Evolutionary conservation across 2,888 invertebrate genomes (phyloP), one percentile per base, ranked within the genome.

Genomic region (Blastobasis adustella): DNA sequence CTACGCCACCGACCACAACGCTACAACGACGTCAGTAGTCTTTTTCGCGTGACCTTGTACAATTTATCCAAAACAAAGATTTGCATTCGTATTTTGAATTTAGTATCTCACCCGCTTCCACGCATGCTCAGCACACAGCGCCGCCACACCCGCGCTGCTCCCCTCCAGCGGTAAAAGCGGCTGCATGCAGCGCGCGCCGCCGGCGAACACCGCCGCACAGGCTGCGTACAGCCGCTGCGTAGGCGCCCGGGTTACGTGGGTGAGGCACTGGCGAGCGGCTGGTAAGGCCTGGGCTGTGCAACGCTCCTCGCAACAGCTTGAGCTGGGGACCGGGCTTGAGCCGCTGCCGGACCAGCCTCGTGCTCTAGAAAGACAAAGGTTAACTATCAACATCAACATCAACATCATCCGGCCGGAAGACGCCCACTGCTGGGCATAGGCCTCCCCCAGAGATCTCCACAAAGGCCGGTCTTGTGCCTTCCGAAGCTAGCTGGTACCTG

Each of bases 121-220:
- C 0, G 94, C 94, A 79, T 98, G 97, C 66, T 95, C 95, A 6
- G 92, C 90, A 75, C 97, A 98, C 6, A 97, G 89, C 47, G 97
- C 96, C 71, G 96, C 90, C 73, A 96, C 83, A 37, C 82, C 23
- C 23, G 23, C 23, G 23, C 23, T 23, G 23, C 23, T 23, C 23
- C 23, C 81, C 7, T 76, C 74, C 52, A 89, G 76, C 69, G 86
- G 86, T 52, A 89, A 50, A 40, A 89, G 76, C 58, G 89, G 88
- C 60, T 84, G 85, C 58, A 80, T 76, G 62, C 89, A 89, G 54
- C 86, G 76, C 57, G 82, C 73, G 1, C 89, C 89, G 47, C 84
- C 88, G 4, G 87, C 87, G 69, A 89, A 89, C 57, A 89, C 89
- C 0, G 89, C 89, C 0, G 87, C 84, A 52, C 89, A 89, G 42